Evolutionary conservation across 2,888 invertebrate genomes (phyloP), one percentile per base, ranked within the genome.

Genomic region (Epistrophella euchroma): DNA sequence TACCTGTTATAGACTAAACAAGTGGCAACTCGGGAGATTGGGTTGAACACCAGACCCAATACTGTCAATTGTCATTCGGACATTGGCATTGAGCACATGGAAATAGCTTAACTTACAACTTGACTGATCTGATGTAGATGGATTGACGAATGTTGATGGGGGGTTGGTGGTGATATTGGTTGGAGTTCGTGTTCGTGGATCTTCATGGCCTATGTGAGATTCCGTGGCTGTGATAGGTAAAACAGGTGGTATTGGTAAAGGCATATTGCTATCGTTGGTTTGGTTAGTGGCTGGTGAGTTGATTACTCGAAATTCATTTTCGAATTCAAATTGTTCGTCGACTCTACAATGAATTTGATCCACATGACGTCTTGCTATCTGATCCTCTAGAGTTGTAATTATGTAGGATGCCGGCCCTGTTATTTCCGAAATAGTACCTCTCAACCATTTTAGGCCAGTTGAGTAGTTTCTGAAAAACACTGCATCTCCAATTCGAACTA

Each of bases 371-470:
- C 64, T 66, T 6, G 32, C 32, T 13, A 40, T 72, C 72, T 15
- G 72, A 17, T 45, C 28, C 6, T 72, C 32, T 11, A 25, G 52
- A 6, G 74, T 52, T 43, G 25, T 32, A 7, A 74, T n/a, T 13
- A 55, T 25, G 25, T 74, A 74, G 0, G 64, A 74, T 43, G 66
- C 74, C 11, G 62, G 74, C n/a, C 64, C 74, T 10, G 52, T 74
- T 4, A 62, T 64, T 28, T 62, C 52, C 5, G 25, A 13, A 74
- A 74, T 74, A 22, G 10, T 37, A 9, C 71, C 71, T 11, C 17
- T 40, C 15, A 35, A 13, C 58, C 35, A 58, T 15, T 58, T 37
- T 7, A 11, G 37, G 19, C 58, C 60, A 40, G 22, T 22, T 10
- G 55, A 55, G 32, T 74, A 64, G 17, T 74, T 64, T 40, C 64